Evolutionary conservation across 2,888 invertebrate genomes (phyloP), one percentile per base, ranked within the genome.

Genomic region (Drosophila setosimentum): DNA sequence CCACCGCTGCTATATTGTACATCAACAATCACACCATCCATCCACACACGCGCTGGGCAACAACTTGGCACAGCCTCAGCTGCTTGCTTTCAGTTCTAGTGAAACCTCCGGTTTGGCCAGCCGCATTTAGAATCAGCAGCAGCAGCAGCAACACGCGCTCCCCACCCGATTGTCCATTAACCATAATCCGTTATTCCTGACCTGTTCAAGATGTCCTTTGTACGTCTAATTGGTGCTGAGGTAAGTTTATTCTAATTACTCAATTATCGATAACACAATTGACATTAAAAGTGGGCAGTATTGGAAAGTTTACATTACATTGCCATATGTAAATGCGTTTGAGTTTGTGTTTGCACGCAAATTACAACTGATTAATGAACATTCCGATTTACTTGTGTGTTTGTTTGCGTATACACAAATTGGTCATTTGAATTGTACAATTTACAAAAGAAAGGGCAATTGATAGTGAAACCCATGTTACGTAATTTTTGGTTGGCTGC

Each of bases 191-290:
- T 51, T 55, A 60, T 40, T 55, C 37, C 37, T 27, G 33, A 58
- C 55, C 67, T 57, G 42, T 51, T 18, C 42, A 89, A 83, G 62
- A 92, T 92, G 92, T 91, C 91, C 69, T 79, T 92, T 55, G 80
- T 91, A 68, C 92, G 92, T 80, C 83, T 92, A 70, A 82, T 93
- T 87, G 87, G 91, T 66, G 79, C 90, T 66, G 91, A 93, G 92
- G 92, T 93, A 78, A 92, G 91, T 54, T 2, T 49, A 50, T 51
- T 16, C 21, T 2, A 42, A 29, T 35, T 48, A 40, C 10, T 11
- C 24, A 45, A 11, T 29, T 57, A 60, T 73, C 77, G 73, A 73
- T 76, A 76, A 61, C 35, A 40, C 18, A 30, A 16, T 24, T 45
- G 5, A n/a, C 10, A 29, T 4, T 3, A 2, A 13, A 18, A 24